Evolutionary conservation across 2,113 vertebrate species (phyloP).

Genomic region (Passer domesticus): DNA sequence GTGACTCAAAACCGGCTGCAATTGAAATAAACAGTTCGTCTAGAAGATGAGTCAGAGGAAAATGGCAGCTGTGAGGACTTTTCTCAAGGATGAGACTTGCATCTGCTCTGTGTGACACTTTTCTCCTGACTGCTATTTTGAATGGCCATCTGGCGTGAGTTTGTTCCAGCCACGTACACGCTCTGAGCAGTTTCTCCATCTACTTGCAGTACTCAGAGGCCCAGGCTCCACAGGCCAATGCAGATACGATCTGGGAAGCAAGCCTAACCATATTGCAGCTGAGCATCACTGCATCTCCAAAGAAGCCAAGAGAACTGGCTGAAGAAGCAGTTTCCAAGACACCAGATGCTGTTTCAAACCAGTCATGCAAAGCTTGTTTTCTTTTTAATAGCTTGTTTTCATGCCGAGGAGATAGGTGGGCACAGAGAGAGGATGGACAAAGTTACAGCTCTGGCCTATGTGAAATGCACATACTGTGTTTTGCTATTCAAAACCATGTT

Average conservation of each 20-base stretch:
- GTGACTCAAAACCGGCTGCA: neutral
- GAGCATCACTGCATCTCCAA: constrained; percentile 5
- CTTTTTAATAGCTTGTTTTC: neutral
- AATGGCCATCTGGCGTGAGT: constrained; percentile 31
- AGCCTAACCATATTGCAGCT: constrained; percentile 64
- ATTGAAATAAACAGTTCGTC: neutral
- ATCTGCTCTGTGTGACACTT: constrained; percentile 35
- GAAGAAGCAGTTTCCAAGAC: constrained; percentile 56
- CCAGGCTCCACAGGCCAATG: neutral
- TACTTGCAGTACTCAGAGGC: neutral
- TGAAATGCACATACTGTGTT: neutral
- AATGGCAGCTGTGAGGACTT: constrained; percentile 34
- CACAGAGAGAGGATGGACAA: neutral
- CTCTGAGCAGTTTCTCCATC: neutral
- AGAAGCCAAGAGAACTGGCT: constrained; percentile 51
- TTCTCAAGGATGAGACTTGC: constrained; percentile 27
- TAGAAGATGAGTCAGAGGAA: constrained; percentile 43
- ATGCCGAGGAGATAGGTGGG: neutral
- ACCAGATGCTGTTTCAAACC: constrained; percentile 64
- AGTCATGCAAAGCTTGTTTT: constrained; percentile 1
- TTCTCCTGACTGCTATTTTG: constrained; percentile 54
- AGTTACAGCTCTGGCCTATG: neutral
- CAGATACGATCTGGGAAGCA: constrained; percentile 47
- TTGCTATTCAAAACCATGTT: neutral
- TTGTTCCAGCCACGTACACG: constrained; percentile 10